A percentile compares a stretch with the other conserved stretches of the same genome.
Evolutionary conservation across 2,888 invertebrate genomes (phyloP).

Genomic region (Terebella lapidaria): DNA sequence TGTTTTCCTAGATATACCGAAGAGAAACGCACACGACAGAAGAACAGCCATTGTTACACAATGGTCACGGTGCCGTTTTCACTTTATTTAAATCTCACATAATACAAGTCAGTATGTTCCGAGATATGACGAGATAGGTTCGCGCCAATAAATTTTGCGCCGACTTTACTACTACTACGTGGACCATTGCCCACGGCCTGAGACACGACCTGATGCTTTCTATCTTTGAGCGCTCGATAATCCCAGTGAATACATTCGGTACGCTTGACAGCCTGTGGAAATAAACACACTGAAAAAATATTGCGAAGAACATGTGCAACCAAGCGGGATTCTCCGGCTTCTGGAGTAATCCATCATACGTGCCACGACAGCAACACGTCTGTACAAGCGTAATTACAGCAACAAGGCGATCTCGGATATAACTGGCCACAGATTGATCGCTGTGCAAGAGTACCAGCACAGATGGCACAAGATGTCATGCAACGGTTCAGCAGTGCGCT

Average conservation of each 20-base stretch:
- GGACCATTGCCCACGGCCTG: not conserved
- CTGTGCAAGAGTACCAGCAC: not conserved
- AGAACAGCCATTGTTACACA: no score
- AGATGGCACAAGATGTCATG: not conserved
- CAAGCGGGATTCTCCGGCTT: not conserved
- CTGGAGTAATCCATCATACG: not conserved
- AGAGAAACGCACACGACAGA: no score
- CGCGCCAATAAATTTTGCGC: no score
- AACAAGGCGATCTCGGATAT: not conserved
- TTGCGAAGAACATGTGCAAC: not conserved
- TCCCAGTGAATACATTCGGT: not conserved
- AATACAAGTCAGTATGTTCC: no score
- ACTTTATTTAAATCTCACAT: no score
- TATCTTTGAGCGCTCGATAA: not conserved
- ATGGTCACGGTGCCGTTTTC: no score
- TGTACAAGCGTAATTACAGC: not conserved
- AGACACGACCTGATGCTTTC: not conserved
- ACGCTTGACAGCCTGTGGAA: not conserved
- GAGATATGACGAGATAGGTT: no score
- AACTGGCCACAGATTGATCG: not conserved
- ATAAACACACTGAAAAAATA: not conserved
- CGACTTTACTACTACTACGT: not conserved
- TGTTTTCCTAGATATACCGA: no score
- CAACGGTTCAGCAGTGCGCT: not conserved
- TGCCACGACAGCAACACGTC: not conserved